Conservation (phyloP, 1,140 invertebrate genomes). For the Ephestia elutella region DNA sequence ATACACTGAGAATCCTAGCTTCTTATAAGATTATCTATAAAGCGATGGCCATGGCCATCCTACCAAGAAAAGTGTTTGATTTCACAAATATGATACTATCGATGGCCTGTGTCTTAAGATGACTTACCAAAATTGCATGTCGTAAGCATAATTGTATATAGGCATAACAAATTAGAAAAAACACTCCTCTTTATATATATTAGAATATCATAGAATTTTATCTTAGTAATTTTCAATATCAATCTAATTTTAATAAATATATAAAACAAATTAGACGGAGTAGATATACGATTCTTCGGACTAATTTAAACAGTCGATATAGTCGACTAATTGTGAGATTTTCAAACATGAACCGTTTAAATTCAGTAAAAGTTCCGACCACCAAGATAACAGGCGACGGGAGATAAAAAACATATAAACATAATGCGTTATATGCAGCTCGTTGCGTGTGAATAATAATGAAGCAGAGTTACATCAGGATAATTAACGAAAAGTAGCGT, state of each 20-base stretch:
- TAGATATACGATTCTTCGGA: neutral
- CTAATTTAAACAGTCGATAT: neutral
- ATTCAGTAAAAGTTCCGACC: slow-evolving; percentile 6
- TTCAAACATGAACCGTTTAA: neutral
- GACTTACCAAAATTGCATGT: too few relatives aligned
- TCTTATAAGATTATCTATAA: too few relatives aligned
- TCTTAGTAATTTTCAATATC: too few relatives aligned
- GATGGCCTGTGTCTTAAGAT: too few relatives aligned
- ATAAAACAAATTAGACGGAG: neutral
- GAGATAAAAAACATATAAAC: slow-evolving; percentile 6
- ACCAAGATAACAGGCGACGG: slow-evolving; percentile 4
- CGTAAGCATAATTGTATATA: too few relatives aligned
- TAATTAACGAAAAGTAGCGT: slow-evolving; percentile 69
- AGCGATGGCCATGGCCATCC: too few relatives aligned
- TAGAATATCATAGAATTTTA: too few relatives aligned
- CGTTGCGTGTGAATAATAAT: slow-evolving; percentile 39
- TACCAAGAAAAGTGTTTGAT: too few relatives aligned
- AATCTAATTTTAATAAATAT: neutral
- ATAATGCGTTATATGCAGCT: slow-evolving; percentile 20
- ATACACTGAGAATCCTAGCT: too few relatives aligned
- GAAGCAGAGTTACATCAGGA: slow-evolving; percentile 44
- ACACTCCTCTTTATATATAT: too few relatives aligned
- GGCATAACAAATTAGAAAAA: too few relatives aligned
- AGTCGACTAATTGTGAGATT: neutral
- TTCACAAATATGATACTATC: too few relatives aligned